Conservation (phyloP, 2,797 vertebrate genomes). For the Sebastes elongatus region DNA sequence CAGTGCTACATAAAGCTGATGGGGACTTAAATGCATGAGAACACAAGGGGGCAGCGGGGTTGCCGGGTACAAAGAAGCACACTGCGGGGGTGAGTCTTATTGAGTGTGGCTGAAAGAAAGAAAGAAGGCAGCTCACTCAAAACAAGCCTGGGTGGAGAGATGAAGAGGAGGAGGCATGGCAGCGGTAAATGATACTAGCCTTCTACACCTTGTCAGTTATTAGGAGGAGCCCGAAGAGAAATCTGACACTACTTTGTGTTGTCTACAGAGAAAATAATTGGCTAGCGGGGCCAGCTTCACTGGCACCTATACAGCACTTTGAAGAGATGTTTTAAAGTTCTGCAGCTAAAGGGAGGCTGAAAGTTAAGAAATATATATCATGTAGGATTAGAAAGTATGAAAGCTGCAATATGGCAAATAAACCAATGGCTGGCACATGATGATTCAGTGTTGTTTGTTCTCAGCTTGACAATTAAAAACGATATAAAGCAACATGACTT, state of each 20-base stretch:
- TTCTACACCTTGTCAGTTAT: slow-evolving; percentile 80
- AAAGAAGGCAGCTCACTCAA: slow-evolving; percentile 50
- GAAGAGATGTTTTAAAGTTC: slow-evolving; percentile 63
- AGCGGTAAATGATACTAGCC: slow-evolving; percentile 77
- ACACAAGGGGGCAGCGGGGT: slow-evolving; percentile 57
- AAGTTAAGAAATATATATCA: background rate
- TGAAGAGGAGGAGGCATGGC: slow-evolving; percentile 69
- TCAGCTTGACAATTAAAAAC: background rate
- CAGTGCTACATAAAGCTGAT: slow-evolving; percentile 33
- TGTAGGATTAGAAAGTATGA: background rate
- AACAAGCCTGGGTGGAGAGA: slow-evolving; percentile 64
- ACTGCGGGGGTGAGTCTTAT: slow-evolving; percentile 41
- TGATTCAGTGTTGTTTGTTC: background rate
- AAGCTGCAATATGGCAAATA: background rate
- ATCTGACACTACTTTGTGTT: slow-evolving; percentile 79
- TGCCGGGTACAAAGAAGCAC: slow-evolving; percentile 34
- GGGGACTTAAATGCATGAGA: slow-evolving; percentile 48
- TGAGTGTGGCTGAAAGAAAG: slow-evolving; percentile 57
- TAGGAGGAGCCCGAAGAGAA: slow-evolving; percentile 76
- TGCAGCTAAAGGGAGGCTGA: slow-evolving; percentile 20
- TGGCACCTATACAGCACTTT: slow-evolving; percentile 49
- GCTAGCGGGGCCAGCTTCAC: slow-evolving; percentile 54
- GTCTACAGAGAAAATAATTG: slow-evolving; percentile 78
- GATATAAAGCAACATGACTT: background rate
- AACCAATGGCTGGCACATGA: background rate